Evolutionary conservation across 2,113 vertebrate species (phyloP).

Genomic region (Melanocharis versteri): DNA sequence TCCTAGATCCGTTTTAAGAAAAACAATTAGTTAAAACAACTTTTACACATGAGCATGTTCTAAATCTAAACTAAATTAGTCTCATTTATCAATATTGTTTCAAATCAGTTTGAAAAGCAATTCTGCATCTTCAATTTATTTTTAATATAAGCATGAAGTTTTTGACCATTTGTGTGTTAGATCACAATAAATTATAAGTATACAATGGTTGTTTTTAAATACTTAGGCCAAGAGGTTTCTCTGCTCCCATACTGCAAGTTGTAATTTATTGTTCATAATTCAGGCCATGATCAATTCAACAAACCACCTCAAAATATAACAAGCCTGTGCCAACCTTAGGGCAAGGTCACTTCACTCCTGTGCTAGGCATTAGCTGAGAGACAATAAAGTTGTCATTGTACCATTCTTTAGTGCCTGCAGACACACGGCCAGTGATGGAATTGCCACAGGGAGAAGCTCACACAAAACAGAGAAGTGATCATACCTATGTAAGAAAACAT

Average conservation of each 20-base stretch:
- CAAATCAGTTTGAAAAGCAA: not conserved
- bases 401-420: conserved; percentile 83
- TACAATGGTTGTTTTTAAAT: not conserved
- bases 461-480: conserved; percentile 95
- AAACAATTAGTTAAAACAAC: not conserved
- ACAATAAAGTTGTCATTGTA: conserved; percentile 41
- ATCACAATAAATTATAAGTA: not conserved
- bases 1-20: not conserved
- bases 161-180: not conserved
- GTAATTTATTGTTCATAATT: not conserved
- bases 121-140: not conserved
- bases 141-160: not conserved
- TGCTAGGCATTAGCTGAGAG: not conserved
- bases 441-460: conserved; percentile 88
- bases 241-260: not conserved
- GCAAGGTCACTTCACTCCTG: not conserved
- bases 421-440: conserved; percentile 88
- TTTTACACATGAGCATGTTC: not conserved
- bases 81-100: not conserved
- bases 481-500: conserved; percentile 76
- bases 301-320: not conserved
- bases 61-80: not conserved
- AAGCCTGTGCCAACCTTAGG: not conserved
- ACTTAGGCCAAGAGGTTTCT: not conserved
- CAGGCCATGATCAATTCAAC: not conserved